A percentile compares a stretch with the other conserved stretches of the same genome.
These are phyloP conservation scores for Heliconius melpomene DNA, from an alignment of 1,140 invertebrate genomes.

Conservation along the genomic window DNA sequence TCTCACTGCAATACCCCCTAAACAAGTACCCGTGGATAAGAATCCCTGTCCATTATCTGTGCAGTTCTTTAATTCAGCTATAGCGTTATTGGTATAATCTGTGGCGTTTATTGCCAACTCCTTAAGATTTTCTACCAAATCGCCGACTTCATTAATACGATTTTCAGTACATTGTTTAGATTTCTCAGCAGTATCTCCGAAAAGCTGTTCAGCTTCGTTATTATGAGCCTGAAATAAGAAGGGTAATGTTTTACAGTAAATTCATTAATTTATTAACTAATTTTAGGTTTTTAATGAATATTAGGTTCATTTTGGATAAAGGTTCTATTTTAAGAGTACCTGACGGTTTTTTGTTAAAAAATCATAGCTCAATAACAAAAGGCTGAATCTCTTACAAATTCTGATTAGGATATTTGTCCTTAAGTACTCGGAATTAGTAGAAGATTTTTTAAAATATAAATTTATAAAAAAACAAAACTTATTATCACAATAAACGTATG, in stretches of 20 bases:
- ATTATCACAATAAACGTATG: neutral
- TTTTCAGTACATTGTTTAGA: slow-evolving; percentile 54
- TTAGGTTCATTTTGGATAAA: no score
- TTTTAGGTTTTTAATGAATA: no score
- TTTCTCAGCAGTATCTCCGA: slow-evolving; percentile 48
- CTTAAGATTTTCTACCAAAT: slow-evolving; percentile 45
- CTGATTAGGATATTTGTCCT: no score
- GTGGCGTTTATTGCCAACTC: slow-evolving; percentile 39
- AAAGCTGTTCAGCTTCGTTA: slow-evolving; percentile 45
- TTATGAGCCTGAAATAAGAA: slow-evolving; percentile 45
- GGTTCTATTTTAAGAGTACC: no score
- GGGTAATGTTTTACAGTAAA: no score
- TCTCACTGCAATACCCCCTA: slow-evolving; percentile 52
- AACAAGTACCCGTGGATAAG: slow-evolving; percentile 49
- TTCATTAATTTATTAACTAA: no score
- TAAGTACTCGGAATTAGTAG: no score
- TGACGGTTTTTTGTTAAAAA: no score
- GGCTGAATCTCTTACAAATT: no score
- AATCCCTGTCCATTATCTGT: slow-evolving; percentile 40
- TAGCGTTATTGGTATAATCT: slow-evolving; percentile 40
- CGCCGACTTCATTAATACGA: slow-evolving; percentile 47
- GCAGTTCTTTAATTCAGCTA: slow-evolving; percentile 54
- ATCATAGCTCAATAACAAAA: no score
- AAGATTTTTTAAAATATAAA: no score
- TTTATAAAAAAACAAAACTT: no score